Percentiles rank a stretch among this genome's conserved stretches.
phyloP scores from a whole-genome alignment of 2,113 vertebrate genomes.

The Callorhinus ursinus region DNA sequence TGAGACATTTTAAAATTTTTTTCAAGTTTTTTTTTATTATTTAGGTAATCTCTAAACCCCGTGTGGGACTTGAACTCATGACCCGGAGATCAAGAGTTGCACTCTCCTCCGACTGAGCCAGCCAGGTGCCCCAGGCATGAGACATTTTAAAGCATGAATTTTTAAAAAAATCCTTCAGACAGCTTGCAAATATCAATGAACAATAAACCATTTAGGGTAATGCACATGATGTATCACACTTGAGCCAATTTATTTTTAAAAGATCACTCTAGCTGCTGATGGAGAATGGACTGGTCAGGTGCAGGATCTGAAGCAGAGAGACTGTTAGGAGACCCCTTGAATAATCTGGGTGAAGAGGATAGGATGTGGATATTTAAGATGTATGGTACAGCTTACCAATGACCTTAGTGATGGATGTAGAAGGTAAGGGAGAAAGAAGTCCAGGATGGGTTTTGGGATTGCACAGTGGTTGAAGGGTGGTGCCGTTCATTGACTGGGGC shows the following conservation, averaged over 20 bases:
- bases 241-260: not conserved
- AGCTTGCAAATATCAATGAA: constrained; percentile 25
- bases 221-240: not conserved
- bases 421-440: not conserved
- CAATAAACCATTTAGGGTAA: not conserved
- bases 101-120: not conserved
- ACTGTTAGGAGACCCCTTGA: not conserved
- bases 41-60: not conserved
- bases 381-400: fast-evolving
- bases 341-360: not conserved
- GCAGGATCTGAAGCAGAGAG: not conserved
- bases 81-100: not conserved
- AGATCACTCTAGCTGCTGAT: not conserved
- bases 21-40: not conserved
- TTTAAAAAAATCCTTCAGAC: not conserved
- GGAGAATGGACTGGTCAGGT: not conserved
- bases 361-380: not conserved
- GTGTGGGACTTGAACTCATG: not conserved
- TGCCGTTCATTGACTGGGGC: not conserved
- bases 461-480: not conserved
- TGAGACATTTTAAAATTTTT: not conserved
- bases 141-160: not conserved
- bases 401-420: not conserved
- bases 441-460: too few species aligned
- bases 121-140: not conserved